Conservation (phyloP, 2,888 invertebrate species). For the Andrena dorsata region DNA sequence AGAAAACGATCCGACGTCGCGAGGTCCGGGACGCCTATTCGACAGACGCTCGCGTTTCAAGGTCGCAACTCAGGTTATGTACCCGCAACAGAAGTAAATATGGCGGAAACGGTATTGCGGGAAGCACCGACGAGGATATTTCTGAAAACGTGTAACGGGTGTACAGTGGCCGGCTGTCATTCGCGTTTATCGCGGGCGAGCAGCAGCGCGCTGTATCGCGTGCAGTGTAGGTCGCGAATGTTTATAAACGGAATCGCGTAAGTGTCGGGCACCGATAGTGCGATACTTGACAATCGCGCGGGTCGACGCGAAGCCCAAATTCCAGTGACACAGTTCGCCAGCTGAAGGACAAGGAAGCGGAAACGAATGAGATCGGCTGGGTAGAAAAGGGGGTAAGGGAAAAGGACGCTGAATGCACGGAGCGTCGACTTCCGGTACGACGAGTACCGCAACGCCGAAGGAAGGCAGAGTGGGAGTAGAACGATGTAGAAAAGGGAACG, state of each 20-base stretch:
- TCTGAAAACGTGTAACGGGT: background rate
- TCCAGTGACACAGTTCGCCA: background rate
- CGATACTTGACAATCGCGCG: background rate
- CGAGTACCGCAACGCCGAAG: background rate
- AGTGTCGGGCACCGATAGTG: conserved; percentile 13
- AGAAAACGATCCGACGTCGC: background rate
- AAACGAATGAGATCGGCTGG: background rate
- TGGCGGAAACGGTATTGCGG: conserved; percentile 35
- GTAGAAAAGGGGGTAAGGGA: background rate
- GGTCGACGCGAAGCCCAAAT: background rate
- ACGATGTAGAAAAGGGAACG: conserved; percentile 19
- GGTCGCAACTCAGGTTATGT: conserved; percentile 44
- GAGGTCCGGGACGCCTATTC: background rate
- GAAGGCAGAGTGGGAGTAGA: conserved; percentile 16
- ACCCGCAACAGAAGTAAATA: conserved; percentile 41
- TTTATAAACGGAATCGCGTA: conserved; percentile 55
- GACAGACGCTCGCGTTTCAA: conserved; percentile 18
- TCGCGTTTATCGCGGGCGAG: conserved; percentile 22
- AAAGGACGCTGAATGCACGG: background rate
- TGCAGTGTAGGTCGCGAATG: conserved; percentile 56
- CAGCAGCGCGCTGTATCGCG: conserved; percentile 6
- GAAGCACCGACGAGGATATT: background rate
- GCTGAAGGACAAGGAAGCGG: background rate
- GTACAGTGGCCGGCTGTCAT: background rate
- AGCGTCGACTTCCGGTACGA: conserved; percentile 5